Conservation (phyloP, 1,140 invertebrate species). For the Goniozus legneri region DNA sequence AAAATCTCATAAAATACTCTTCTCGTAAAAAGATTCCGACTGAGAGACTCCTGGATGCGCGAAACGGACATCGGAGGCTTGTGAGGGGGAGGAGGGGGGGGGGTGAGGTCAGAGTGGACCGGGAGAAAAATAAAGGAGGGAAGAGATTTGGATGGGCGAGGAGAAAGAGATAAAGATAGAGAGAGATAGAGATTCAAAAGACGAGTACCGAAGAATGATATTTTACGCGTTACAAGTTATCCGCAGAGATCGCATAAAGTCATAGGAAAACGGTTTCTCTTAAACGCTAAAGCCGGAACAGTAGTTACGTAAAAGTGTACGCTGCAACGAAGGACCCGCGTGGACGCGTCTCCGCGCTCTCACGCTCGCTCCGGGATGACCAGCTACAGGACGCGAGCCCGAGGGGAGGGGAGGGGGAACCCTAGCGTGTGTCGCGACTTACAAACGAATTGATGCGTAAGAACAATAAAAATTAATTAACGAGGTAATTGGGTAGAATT, state of each 20-base stretch:
- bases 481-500: slow-evolving; percentile 23
- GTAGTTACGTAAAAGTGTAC: slow-evolving; percentile 24
- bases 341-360: background rate
- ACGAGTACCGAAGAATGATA: background rate
- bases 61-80: no score
- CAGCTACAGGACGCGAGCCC: no score
- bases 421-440: slow-evolving; percentile 10
- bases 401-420: no score
- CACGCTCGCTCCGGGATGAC: slow-evolving; percentile 10
- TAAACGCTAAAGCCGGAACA: slow-evolving; percentile 20
- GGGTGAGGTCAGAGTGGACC: no score
- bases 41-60: no score
- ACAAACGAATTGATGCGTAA: slow-evolving; percentile 22
- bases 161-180: slow-evolving; percentile 11
- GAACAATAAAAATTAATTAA: slow-evolving; percentile 30
- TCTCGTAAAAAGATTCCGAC: slow-evolving; percentile 45
- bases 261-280: slow-evolving; percentile 15
- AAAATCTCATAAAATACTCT: slow-evolving; percentile 55
- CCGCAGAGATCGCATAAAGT: slow-evolving; percentile 3
- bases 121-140: slow-evolving; percentile 1
- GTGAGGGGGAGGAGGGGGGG: no score
- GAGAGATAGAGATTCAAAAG: slow-evolving; percentile 1
- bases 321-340: slow-evolving; percentile 14
- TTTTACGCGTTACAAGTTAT: background rate
- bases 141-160: slow-evolving; percentile 16